phyloP scores from a whole-genome alignment of 1,140 invertebrate species.

The Rhyzopertha dominica region DNA sequence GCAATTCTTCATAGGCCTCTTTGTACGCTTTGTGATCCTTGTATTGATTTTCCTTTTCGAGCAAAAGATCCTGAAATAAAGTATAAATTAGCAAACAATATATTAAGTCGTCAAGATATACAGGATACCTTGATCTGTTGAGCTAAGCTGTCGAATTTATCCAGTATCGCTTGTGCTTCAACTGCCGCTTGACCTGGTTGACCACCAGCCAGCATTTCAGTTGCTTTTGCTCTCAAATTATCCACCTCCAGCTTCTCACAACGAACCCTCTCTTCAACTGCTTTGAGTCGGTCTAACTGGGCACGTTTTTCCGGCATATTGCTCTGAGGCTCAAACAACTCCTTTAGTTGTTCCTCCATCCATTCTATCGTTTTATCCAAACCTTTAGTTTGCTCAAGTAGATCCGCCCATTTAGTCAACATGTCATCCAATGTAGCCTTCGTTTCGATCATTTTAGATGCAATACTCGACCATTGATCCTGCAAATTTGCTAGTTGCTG shows the following conservation, averaged over 20 bases:
- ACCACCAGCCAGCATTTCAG: slow-evolving; percentile 81
- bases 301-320: slow-evolving; percentile 79
- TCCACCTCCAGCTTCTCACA: slow-evolving; percentile 92
- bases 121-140: slow-evolving; percentile 60
- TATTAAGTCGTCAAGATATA: slow-evolving; percentile 20
- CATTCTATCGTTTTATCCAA: slow-evolving; percentile 77
- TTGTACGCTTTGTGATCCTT: slow-evolving; percentile 84
- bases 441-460: slow-evolving; percentile 83
- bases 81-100: slow-evolving; percentile 4
- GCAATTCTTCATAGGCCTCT: slow-evolving; percentile 83
- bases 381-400: slow-evolving; percentile 81
- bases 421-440: slow-evolving; percentile 85
- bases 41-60: slow-evolving; percentile 78
- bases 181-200: slow-evolving; percentile 76
- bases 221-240: slow-evolving; percentile 75
- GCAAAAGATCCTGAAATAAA: slow-evolving; percentile 58
- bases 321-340: slow-evolving; percentile 69
- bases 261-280: slow-evolving; percentile 80
- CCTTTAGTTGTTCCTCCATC: slow-evolving; percentile 65
- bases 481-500: slow-evolving; percentile 73
- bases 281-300: slow-evolving; percentile 80
- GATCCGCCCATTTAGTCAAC: slow-evolving; percentile 83
- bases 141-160: slow-evolving; percentile 70
- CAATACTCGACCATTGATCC: slow-evolving; percentile 82
- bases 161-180: slow-evolving; percentile 78